Conservation (phyloP, 2,797 vertebrate species). For the Echeneis naucrates region DNA sequence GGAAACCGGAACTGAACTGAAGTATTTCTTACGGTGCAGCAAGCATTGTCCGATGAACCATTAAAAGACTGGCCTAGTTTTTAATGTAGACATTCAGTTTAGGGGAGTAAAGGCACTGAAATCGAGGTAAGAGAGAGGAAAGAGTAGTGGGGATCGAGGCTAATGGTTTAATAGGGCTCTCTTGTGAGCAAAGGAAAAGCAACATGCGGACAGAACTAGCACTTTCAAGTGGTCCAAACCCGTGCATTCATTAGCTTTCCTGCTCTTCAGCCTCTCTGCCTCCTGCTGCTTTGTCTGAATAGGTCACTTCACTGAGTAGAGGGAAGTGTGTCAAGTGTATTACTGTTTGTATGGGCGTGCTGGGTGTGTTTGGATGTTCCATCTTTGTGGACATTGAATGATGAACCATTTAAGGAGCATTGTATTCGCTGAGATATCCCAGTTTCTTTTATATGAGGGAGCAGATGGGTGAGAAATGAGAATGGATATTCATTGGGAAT, state of each 20-base stretch:
- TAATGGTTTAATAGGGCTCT: conserved; percentile 78
- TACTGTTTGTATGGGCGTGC: conserved; percentile 58
- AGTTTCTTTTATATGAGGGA: conserved; percentile 70
- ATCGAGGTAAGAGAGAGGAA: conserved; percentile 39
- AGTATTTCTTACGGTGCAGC: conserved; percentile 32
- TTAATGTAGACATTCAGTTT: conserved; percentile 58
- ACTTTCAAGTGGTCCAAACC: conserved; percentile 68
- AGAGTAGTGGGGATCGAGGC: conserved; percentile 45
- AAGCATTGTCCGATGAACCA: conserved; percentile 67
- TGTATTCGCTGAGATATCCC: conserved; percentile 67
- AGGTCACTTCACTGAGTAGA: conserved; percentile 69
- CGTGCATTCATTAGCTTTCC: conserved; percentile 70
- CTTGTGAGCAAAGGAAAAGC: conserved; percentile 62
- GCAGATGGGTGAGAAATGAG: conserved; percentile 82
- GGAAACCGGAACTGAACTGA: conserved; percentile 33
- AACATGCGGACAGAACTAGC: conserved; percentile 57
- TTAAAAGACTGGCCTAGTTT: conserved; percentile 72
- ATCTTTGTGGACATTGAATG: conserved; percentile 72
- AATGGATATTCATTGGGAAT: conserved; percentile 78
- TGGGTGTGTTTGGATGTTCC: conserved; percentile 74
- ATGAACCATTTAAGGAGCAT: conserved; percentile 75
- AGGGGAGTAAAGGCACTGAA: conserved; percentile 41
- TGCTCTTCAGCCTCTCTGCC: conserved; percentile 64
- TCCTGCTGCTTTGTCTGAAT: conserved; percentile 76
- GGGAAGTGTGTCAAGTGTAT: conserved; percentile 79